Base-by-base conservation (phyloP, 2,888 invertebrate genomes). In the Mesochorus sp. region DNA sequence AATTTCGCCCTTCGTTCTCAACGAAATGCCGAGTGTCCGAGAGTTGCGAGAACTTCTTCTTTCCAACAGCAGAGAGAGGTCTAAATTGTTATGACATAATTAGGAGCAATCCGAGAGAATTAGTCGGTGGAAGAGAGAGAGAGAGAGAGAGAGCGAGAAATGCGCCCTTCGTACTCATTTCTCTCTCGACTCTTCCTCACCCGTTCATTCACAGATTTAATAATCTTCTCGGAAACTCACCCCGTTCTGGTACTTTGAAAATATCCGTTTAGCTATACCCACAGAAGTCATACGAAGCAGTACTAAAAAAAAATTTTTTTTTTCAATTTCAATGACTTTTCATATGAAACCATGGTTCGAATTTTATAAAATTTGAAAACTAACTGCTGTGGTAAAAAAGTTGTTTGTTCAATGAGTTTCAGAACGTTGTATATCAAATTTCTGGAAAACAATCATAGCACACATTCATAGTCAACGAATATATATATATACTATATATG, bases 1-100 rank as follows among this genome's bases (percentile, higher is more conserved):
- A 67, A 55, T 79, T 66, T 68, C 37, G 14, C 76, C 53, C 62
- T 61, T 37, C 55, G 53, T 57, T 73, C 73, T 51, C 61, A 57
- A 47, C 39, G 68, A 78, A 77, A 76, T 66, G 34, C 42, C 55
- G 47, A 55, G 62, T 47, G 49, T 49, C 47, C 55, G 19, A 62
- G 34, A 80, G 75, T 80, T 70, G 72, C 72, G 72, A 76, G 75
- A 80, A 80, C 78, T 72, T 78, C 39, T 61, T 75, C 62, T 62
- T 64, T 55, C 47, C 71, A 66, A 42, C 76, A 42, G 55, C 31
- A 64, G 61, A 12, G 68, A 55, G 59, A 17, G 71, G 51, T 84
- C 87, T 84, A 87, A 90, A 89, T 87, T 89, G 89, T 89, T 89
- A 90, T 89, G 88, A 87, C 90, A 88, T 90, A 90, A 90, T 90